These are phyloP conservation scores for Caenorhabditis sp. DNA, from an alignment of 2,888 invertebrate genomes.

Conservation along the genomic window DNA sequence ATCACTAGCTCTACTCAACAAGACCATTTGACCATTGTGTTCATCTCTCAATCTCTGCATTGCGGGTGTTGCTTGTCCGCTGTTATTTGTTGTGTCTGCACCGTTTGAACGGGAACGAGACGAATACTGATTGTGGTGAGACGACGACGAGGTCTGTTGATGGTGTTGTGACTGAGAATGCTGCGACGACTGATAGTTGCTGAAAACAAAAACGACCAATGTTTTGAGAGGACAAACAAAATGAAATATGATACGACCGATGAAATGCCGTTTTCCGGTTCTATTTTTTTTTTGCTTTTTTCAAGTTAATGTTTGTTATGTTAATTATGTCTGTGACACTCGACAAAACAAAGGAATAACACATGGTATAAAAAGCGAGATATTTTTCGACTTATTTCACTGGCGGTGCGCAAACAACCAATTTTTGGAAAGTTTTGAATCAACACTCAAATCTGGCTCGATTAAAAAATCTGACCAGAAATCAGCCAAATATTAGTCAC, in stretches of 20 bases:
- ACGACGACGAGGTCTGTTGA: background rate
- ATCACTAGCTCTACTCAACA: constrained; percentile 33
- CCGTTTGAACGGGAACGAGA: constrained; percentile 19
- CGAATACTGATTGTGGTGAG: constrained; percentile 23
- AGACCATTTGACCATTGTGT: constrained; percentile 38
- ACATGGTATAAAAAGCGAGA: background rate
- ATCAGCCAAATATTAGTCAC: too few species aligned
- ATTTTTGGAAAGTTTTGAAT: too few species aligned
- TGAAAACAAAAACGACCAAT: background rate
- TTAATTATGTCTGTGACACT: background rate
- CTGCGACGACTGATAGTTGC: background rate
- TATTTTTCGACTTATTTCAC: too few species aligned
- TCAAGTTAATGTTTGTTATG: background rate
- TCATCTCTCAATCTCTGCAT: constrained; percentile 39
- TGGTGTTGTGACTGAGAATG: background rate
- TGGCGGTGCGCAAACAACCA: too few species aligned
- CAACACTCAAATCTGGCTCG: too few species aligned
- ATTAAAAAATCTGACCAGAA: too few species aligned
- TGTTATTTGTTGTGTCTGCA: too few species aligned
- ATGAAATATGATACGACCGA: background rate
- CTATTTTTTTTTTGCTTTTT: background rate
- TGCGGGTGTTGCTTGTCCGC: constrained; percentile 7
- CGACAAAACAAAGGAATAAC: constrained; percentile 6
- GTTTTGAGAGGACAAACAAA: background rate
- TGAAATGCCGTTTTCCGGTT: background rate